phyloP scores from a whole-genome alignment of 2,797 vertebrate genomes.

The Acanthopagrus latus region DNA sequence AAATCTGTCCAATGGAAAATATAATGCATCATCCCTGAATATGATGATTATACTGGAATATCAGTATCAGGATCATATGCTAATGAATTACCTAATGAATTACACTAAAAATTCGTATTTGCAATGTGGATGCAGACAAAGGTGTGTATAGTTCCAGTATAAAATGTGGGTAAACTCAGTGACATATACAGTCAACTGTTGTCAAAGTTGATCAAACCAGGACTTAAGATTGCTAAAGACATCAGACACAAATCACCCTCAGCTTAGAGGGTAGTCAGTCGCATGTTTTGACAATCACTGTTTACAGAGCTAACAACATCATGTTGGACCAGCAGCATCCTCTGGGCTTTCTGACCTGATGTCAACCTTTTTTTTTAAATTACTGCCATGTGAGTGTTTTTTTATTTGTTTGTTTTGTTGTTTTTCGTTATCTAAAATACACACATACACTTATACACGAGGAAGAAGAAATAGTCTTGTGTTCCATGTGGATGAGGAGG shows the following conservation, averaged over 20 bases:
- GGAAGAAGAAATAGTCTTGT: conserved; percentile 3
- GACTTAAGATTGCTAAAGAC: neutral
- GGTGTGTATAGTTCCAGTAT: neutral
- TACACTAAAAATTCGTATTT: neutral
- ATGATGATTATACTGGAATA: neutral
- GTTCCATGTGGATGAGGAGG: conserved; percentile 16
- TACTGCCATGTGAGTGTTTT: neutral
- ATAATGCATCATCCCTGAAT: neutral
- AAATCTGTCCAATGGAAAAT: no score
- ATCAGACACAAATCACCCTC: neutral
- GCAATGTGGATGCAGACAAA: conserved; percentile 4
- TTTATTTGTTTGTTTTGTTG: neutral
- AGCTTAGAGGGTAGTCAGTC: neutral
- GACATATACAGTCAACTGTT: neutral
- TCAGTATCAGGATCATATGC: neutral
- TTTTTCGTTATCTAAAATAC: neutral
- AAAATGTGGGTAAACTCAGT: neutral
- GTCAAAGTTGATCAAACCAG: neutral
- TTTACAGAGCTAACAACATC: conserved; percentile 16
- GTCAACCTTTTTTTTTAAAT: conserved; percentile 4
- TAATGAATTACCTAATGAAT: no score
- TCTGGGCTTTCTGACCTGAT: neutral
- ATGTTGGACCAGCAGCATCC: neutral
- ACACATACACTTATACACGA: neutral
- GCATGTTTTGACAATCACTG: conserved; percentile 16